These are phyloP conservation scores for Myocastor coypus DNA, from an alignment of 2,113 vertebrate genomes.

Conservation along the genomic window DNA sequence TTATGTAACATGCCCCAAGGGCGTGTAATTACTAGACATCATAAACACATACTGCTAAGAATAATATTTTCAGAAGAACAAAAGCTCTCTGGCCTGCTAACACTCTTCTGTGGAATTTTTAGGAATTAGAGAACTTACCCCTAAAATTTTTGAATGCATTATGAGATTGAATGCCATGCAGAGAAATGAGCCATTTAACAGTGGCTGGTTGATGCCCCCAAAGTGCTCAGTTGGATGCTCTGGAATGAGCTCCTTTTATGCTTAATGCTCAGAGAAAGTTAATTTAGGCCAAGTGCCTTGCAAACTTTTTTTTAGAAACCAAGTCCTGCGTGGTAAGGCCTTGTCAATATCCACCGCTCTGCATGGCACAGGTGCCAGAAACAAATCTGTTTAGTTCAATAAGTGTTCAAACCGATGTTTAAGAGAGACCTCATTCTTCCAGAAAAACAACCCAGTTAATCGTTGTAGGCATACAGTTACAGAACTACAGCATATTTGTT, in stretches of 20 bases:
- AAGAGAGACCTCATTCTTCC: neutral
- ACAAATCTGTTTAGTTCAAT: neutral
- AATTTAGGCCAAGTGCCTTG: constrained; percentile 8
- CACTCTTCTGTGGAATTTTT: neutral
- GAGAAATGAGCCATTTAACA: constrained; percentile 53
- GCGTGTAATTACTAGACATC: neutral
- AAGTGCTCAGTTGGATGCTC: constrained; percentile 32
- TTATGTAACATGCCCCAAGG: neutral
- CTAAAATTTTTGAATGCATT: constrained; percentile 40
- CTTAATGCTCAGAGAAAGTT: constrained; percentile 37
- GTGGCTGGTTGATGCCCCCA: neutral
- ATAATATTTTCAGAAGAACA: neutral
- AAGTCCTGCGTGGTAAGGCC: neutral
- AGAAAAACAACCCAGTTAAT: neutral
- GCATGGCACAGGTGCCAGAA: neutral
- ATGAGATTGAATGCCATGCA: constrained; percentile 24
- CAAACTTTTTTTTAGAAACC: neutral
- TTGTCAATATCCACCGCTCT: neutral
- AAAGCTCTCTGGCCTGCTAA: neutral
- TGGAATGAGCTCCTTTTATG: constrained; percentile 55
- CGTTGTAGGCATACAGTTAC: neutral
- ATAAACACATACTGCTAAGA: neutral
- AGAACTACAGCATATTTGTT: neutral
- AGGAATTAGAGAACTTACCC: constrained; percentile 29
- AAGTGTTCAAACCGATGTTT: neutral